Percentiles rank a stretch among this genome's conserved stretches.
Conservation (phyloP, 2,113 vertebrate species). For the Empidonax traillii region DNA sequence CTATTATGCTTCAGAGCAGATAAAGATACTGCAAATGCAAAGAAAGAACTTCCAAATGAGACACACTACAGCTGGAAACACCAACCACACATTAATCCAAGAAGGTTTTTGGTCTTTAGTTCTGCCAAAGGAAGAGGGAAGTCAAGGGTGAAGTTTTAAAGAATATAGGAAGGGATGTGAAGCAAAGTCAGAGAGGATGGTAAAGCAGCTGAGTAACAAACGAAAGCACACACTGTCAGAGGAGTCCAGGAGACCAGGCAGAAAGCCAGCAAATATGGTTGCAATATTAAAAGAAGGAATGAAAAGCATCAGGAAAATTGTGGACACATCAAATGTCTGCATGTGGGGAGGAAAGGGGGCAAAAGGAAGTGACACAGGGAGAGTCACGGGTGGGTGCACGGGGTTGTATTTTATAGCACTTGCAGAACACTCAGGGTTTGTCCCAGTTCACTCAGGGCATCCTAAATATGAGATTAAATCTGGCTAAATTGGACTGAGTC, state of each 20-base stretch:
- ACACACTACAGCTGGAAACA: slow-evolving; percentile 24
- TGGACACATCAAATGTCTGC: background rate
- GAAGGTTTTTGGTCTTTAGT: background rate
- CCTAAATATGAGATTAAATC: background rate
- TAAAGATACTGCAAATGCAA: slow-evolving; percentile 59
- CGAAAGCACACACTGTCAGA: background rate
- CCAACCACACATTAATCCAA: slow-evolving; percentile 34
- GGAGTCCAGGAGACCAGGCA: slow-evolving; percentile 8
- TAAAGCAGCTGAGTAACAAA: slow-evolving; percentile 45
- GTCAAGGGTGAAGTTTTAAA: slow-evolving; percentile 21
- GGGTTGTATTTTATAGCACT: background rate
- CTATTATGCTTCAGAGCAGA: slow-evolving; percentile 58
- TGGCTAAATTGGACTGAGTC: background rate
- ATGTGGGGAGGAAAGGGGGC: background rate
- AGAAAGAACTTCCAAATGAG: slow-evolving; percentile 55
- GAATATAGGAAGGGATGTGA: slow-evolving; percentile 14
- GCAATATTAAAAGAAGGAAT: slow-evolving; percentile 39
- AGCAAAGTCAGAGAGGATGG: slow-evolving; percentile 30
- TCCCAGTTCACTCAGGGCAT: background rate
- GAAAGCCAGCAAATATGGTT: slow-evolving; percentile 39
- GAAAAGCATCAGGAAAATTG: slow-evolving; percentile 37
- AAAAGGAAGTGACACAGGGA: background rate
- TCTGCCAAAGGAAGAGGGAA: background rate
- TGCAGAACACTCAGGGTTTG: background rate
- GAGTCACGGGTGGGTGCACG: background rate